These are phyloP conservation scores for Caradrina clavipalpis DNA, from an alignment of 2,888 invertebrate genomes.

Conservation along the genomic window DNA sequence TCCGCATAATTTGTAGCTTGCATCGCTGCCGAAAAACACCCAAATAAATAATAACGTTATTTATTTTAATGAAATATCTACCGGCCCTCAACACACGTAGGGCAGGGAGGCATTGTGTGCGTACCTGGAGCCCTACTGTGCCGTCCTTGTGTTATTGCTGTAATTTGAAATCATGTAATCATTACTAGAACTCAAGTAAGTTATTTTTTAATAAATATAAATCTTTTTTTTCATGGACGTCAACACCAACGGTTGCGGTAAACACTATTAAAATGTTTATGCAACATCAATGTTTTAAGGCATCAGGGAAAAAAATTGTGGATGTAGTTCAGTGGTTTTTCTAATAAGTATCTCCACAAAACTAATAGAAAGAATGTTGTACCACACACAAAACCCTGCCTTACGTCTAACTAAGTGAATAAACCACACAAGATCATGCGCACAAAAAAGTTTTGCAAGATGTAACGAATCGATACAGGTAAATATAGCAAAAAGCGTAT, in stretches of 20 bases:
- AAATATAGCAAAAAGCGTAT: conserved; percentile 77
- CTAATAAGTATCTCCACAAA: conserved; percentile 42
- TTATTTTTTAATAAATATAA: conserved; percentile 9
- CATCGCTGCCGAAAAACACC: conserved; percentile 85
- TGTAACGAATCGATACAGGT: conserved; percentile 65
- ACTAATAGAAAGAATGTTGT: conserved; percentile 57
- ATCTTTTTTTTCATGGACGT: conserved; percentile 2
- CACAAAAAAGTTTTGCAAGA: conserved; percentile 69
- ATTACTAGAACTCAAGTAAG: conserved; percentile 35
- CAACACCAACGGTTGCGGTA: background rate
- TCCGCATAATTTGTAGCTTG: conserved; percentile 89
- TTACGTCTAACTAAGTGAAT: conserved; percentile 54
- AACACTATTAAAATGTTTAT: conserved; percentile 17
- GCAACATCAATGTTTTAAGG: conserved; percentile 1
- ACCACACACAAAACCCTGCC: conserved; percentile 43
- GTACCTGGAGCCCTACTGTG: conserved; percentile 71
- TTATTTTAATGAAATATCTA: conserved; percentile 85
- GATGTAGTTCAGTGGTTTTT: conserved; percentile 45
- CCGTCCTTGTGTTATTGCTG: conserved; percentile 65
- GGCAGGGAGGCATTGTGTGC: conserved; percentile 60
- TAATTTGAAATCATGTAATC: conserved; percentile 58
- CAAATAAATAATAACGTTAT: conserved; percentile 88
- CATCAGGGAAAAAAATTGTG: conserved; percentile 24
- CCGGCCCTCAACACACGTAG: conserved; percentile 65
- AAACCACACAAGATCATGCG: conserved; percentile 62